Conservation (phyloP, 2,797 vertebrate species). For the Nyctalus aviator region DNA sequence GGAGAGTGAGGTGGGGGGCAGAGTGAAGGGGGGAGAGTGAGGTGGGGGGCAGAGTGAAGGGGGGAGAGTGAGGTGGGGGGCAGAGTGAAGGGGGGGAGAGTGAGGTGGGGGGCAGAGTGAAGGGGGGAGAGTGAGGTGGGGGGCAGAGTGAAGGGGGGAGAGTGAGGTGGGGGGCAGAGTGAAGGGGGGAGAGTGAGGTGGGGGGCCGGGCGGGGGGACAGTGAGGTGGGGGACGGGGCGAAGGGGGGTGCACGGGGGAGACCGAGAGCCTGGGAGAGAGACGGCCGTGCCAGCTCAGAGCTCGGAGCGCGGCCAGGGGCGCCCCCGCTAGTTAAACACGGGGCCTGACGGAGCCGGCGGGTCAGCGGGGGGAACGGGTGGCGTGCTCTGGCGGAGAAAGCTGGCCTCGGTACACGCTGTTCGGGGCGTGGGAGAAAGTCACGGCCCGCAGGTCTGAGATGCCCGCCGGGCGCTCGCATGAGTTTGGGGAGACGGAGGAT, state of each 20-base stretch:
- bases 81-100: too few species aligned
- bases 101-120: background rate
- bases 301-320: background rate
- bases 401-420: accelerated
- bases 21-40: accelerated
- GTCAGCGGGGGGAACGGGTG: background rate
- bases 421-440: background rate
- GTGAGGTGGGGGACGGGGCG: too few species aligned
- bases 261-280: background rate
- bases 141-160: too few species aligned
- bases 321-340: background rate
- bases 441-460: accelerated
- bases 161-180: too few species aligned
- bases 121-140: too few species aligned
- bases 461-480: accelerated
- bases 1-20: too few species aligned
- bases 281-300: background rate
- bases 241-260: background rate
- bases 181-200: background rate
- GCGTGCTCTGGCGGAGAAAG: background rate
- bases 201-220: too few species aligned
- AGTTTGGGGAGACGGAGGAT: background rate
- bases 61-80: too few species aligned
- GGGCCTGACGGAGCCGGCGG: background rate
- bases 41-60: too few species aligned